A percentile compares a stretch with the other conserved stretches of the same genome.
These are phyloP conservation scores for Manis javanica DNA, from an alignment of 2,797 vertebrate species.

Conservation along the genomic window DNA sequence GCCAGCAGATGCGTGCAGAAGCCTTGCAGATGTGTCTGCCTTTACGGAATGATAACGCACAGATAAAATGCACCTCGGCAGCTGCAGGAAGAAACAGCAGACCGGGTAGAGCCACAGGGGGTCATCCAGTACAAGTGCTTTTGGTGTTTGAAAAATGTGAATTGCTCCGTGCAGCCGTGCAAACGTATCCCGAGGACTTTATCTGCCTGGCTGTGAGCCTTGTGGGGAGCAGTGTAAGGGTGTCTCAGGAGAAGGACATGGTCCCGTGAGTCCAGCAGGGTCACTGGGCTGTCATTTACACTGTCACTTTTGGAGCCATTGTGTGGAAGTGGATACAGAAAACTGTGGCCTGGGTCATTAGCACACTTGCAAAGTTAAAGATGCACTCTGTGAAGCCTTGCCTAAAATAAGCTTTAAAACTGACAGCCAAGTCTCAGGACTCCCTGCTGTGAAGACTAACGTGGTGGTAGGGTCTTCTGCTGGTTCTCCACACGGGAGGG, in stretches of 20 bases:
- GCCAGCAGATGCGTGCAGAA: not conserved
- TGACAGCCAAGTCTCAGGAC: not conserved
- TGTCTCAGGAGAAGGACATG: not conserved
- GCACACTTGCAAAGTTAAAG: slow-evolving; percentile 10
- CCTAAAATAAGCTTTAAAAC: not conserved
- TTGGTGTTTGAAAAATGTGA: not conserved
- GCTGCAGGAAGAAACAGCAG: not conserved
- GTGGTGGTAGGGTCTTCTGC: not conserved
- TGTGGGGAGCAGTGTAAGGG: not conserved
- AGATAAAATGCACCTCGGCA: not conserved
- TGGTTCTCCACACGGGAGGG: not conserved
- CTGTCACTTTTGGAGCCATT: not conserved
- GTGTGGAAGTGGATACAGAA: not conserved
- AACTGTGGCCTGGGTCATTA: not conserved
- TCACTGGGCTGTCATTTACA: not conserved
- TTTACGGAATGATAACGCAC: not conserved
- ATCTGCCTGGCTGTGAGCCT: not conserved
- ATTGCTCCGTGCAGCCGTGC: not conserved
- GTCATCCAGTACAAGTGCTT: not conserved
- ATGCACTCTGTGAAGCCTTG: not conserved
- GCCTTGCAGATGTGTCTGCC: not conserved
- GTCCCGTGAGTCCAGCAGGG: not conserved
- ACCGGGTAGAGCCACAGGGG: not conserved
- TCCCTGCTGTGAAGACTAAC: not conserved
- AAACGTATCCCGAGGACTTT: not conserved